These are phyloP conservation scores for Anastrepha obliqua DNA, from an alignment of 1,140 invertebrate species.

Conservation along the genomic window DNA sequence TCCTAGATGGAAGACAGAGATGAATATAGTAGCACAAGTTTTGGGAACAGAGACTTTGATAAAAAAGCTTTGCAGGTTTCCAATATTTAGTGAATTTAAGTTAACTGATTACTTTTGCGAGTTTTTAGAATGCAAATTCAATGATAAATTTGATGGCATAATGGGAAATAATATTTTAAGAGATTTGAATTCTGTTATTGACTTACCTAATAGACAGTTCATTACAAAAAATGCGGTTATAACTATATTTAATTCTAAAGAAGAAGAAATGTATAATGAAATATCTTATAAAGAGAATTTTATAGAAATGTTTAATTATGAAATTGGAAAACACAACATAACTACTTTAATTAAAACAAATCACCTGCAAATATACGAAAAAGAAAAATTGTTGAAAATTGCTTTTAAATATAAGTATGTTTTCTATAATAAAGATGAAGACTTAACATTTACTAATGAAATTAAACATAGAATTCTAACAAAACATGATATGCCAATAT, in stretches of 20 bases:
- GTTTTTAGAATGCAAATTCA: neutral
- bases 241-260: neutral
- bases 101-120: neutral
- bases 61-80: neutral
- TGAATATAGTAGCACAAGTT: neutral
- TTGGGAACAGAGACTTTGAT: neutral
- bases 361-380: too few relatives aligned
- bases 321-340: too few relatives aligned
- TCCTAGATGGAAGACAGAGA: neutral
- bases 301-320: too few relatives aligned
- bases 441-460: too few relatives aligned
- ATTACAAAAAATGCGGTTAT: constrained; percentile 17
- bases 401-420: too few relatives aligned
- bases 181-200: neutral
- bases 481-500: too few relatives aligned
- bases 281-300: too few relatives aligned
- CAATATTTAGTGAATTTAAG: neutral
- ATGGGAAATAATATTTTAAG: constrained; percentile 10
- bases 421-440: too few relatives aligned
- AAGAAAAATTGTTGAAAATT: too few relatives aligned
- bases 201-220: neutral
- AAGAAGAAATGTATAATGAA: neutral
- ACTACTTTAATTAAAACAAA: too few relatives aligned
- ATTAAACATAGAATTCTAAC: too few relatives aligned
- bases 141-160: constrained; percentile 7